These are phyloP conservation scores for Atherix ibis DNA, from an alignment of 2,888 invertebrate genomes.

Conservation along the genomic window DNA sequence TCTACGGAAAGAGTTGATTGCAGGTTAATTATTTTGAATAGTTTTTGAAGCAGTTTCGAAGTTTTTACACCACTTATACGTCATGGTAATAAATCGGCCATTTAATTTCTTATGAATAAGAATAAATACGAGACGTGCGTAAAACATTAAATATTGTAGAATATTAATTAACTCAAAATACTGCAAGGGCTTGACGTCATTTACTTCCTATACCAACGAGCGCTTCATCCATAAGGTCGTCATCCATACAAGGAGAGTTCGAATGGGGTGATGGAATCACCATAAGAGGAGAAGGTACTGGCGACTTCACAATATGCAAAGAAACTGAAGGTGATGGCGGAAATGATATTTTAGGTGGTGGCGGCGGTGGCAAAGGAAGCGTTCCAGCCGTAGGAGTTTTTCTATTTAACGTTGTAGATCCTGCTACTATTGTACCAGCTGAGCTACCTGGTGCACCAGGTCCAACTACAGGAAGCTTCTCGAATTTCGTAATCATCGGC, in stretches of 20 bases:
- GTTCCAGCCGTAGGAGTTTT: background rate
- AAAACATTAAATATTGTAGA: too few relatives aligned
- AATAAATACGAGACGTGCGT: too few relatives aligned
- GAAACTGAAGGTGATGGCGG: slow-evolving; percentile 43
- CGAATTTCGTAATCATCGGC: slow-evolving; percentile 4
- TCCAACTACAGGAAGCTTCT: slow-evolving; percentile 9
- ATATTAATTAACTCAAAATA: too few relatives aligned
- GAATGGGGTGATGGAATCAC: slow-evolving; percentile 47
- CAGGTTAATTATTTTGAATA: too few relatives aligned
- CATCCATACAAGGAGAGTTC: slow-evolving; percentile 63
- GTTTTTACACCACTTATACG: too few relatives aligned
- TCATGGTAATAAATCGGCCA: too few relatives aligned
- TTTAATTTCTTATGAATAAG: too few relatives aligned
- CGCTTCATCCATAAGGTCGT: slow-evolving; percentile 37
- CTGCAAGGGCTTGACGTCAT: slow-evolving; percentile 12
- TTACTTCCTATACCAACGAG: slow-evolving; percentile 15
- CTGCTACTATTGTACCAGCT: background rate
- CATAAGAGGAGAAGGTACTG: slow-evolving; percentile 51
- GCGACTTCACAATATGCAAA: slow-evolving; percentile 61
- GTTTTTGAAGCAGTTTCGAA: too few relatives aligned
- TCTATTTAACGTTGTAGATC: too few relatives aligned
- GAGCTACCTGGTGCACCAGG: background rate
- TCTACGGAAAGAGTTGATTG: too few relatives aligned
- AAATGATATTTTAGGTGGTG: slow-evolving; percentile 6
- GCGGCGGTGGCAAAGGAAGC: background rate